Evolutionary conservation across 2,888 invertebrate species (phyloP).

Genomic region (Orgyia antiqua): DNA sequence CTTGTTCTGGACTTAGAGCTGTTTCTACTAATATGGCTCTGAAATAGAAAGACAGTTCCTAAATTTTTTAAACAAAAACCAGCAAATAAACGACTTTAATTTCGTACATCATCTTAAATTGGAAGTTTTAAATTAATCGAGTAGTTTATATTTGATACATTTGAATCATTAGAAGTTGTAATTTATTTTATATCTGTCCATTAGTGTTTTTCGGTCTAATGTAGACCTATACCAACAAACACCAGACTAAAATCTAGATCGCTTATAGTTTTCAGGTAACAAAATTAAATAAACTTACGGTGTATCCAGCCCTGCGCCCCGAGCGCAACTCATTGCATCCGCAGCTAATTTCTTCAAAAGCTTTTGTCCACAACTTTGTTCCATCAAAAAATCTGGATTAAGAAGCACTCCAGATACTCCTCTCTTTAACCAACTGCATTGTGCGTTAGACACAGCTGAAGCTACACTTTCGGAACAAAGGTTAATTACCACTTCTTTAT

Average conservation of each 20-base stretch:
- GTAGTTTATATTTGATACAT: no score
- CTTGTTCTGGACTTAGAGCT: constrained; percentile 31
- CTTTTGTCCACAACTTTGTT: constrained; percentile 41
- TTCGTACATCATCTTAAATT: no score
- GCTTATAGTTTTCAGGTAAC: no score
- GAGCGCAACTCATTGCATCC: constrained; percentile 50
- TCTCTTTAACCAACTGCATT: constrained; percentile 56
- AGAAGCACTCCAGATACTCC: constrained; percentile 53
- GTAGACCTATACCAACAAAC: no score
- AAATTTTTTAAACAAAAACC: no score
- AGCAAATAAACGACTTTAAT: no score
- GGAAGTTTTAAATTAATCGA: no score
- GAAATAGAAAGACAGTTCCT: no score
- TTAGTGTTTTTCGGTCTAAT: no score
- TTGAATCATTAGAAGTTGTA: no score
- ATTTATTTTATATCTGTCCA: no score
- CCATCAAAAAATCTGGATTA: constrained; percentile 42
- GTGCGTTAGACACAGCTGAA: constrained; percentile 44
- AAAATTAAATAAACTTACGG: constrained; percentile 65
- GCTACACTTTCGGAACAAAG: constrained; percentile 49
- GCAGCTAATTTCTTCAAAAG: constrained; percentile 46
- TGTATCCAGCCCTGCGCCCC: constrained; percentile 40
- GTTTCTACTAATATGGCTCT: constrained; percentile 57
- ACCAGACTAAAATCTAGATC: no score
- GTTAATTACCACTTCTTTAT: constrained; percentile 50